phyloP scores from a whole-genome alignment of 2,113 vertebrate genomes.

The Verasper variegatus region DNA sequence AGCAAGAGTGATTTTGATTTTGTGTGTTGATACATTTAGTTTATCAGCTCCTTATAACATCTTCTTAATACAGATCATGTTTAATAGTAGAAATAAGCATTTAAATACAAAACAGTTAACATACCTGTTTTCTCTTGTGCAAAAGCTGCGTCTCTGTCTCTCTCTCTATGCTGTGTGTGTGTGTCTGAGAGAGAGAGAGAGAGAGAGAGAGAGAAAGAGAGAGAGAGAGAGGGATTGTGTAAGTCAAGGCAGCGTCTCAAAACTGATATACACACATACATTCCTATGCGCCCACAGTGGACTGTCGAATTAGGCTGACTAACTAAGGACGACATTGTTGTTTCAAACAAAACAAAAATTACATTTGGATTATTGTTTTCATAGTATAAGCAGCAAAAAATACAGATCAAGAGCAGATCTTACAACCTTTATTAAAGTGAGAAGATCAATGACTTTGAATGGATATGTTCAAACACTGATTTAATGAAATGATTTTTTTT shows the following conservation, averaged over 20 bases:
- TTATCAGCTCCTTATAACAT: background rate
- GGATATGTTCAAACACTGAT: too few relatives aligned
- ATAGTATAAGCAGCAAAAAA: too few relatives aligned
- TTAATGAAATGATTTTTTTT: too few relatives aligned
- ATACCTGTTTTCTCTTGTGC: slow-evolving; percentile 33
- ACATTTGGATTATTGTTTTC: too few relatives aligned
- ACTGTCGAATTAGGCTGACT: background rate
- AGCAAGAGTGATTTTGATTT: too few relatives aligned
- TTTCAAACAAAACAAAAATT: too few relatives aligned
- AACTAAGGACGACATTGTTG: too few relatives aligned
- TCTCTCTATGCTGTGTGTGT: background rate
- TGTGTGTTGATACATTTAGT: background rate
- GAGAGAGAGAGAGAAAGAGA: too few relatives aligned
- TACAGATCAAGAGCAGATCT: too few relatives aligned
- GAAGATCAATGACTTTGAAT: too few relatives aligned
- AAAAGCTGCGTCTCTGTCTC: background rate
- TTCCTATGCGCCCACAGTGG: background rate
- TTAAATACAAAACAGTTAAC: slow-evolving; percentile 13
- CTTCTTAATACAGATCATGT: background rate
- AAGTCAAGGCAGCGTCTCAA: background rate
- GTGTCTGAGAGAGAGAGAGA: too few relatives aligned
- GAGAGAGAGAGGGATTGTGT: background rate
- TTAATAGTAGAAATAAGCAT: background rate
- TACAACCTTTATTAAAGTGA: too few relatives aligned
- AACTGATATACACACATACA: background rate